Evolutionary conservation across 2,113 vertebrate genomes (phyloP).

Genomic region (Platysteira castanea): DNA sequence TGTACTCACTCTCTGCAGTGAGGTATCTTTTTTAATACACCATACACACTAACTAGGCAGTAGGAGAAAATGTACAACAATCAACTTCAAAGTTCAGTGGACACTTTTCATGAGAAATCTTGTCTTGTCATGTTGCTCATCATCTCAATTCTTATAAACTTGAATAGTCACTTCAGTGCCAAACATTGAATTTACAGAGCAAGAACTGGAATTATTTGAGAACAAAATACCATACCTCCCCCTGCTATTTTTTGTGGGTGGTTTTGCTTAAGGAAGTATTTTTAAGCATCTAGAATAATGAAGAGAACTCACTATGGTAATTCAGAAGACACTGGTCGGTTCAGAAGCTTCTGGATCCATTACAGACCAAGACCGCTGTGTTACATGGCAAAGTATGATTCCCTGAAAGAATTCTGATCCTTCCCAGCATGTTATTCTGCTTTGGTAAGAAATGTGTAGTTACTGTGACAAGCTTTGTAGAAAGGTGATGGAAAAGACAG

Average conservation of each 20-base stretch:
- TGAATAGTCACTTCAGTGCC: neutral
- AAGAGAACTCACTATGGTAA: neutral
- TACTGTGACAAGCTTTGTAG: neutral
- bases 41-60: neutral
- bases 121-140: neutral
- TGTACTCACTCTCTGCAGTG: neutral
- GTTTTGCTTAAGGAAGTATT: neutral
- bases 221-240: neutral
- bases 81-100: neutral
- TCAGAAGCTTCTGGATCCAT: neutral
- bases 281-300: neutral
- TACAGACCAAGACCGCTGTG: neutral
- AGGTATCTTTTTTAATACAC: neutral
- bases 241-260: fast-evolving
- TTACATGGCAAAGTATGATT: neutral
- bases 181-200: neutral
- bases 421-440: neutral
- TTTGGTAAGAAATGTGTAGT: neutral
- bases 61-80: neutral
- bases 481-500: neutral
- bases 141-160: neutral
- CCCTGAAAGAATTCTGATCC: neutral
- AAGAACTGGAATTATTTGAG: neutral
- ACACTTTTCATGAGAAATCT: neutral
- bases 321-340: neutral